Conservation (phyloP, 2,113 vertebrate species). For the Sphyrna mokarran region DNA sequence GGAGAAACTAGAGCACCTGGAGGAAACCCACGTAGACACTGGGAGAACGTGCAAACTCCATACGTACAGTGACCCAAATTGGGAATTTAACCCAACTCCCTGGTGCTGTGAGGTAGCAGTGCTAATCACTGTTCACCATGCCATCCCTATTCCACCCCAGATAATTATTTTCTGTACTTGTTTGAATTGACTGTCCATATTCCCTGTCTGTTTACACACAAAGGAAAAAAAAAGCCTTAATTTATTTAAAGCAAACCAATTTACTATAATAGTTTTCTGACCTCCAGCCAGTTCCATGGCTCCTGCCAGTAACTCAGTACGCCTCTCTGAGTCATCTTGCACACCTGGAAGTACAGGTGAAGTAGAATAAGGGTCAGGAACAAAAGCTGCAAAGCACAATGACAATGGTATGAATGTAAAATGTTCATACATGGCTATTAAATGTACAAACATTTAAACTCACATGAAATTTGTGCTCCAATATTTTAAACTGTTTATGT, state of each 20-base stretch:
- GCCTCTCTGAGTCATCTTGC: slow-evolving; percentile 47
- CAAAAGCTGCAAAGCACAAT: slow-evolving; percentile 50
- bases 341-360: slow-evolving; percentile 54
- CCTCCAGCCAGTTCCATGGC: slow-evolving; percentile 60
- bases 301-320: slow-evolving; percentile 49
- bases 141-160: background rate
- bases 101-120: too few species aligned
- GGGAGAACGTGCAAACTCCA: too few species aligned
- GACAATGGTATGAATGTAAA: slow-evolving; percentile 4
- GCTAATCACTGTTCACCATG: too few species aligned
- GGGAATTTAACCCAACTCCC: too few species aligned
- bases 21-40: too few species aligned
- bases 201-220: background rate
- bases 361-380: slow-evolving; percentile 57
- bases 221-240: background rate
- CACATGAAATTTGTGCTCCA: background rate
- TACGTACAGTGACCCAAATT: too few species aligned
- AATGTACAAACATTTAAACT: background rate
- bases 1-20: too few species aligned
- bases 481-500: background rate
- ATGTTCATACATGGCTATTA: background rate
- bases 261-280: slow-evolving; percentile 43
- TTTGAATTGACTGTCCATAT: background rate
- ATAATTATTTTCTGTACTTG: background rate
- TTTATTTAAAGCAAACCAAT: background rate